Evolutionary conservation across 2,888 invertebrate species (phyloP).

Genomic region (Trypoxylon attenuatum): DNA sequence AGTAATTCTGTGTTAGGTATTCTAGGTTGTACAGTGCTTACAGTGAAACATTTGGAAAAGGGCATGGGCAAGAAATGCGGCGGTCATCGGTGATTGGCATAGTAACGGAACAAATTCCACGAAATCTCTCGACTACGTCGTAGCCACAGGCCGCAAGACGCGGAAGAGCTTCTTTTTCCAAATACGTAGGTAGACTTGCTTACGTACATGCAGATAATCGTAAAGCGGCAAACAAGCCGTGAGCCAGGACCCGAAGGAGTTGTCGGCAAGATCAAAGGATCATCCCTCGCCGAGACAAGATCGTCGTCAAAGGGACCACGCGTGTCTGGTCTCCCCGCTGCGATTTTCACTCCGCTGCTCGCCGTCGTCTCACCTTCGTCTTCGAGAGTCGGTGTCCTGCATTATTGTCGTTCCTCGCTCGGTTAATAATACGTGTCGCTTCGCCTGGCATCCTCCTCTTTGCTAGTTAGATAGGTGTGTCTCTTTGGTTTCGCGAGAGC

Average conservation of each 20-base stretch:
- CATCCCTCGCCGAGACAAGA: constrained; percentile 59
- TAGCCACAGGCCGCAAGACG: too few species aligned
- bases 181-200: too few species aligned
- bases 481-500: not conserved
- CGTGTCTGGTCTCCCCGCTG: constrained; percentile 49
- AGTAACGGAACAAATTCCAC: too few species aligned
- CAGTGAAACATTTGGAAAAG: too few species aligned
- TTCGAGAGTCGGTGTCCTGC: constrained; percentile 38
- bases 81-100: too few species aligned
- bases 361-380: constrained; percentile 39
- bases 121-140: too few species aligned
- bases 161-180: not conserved
- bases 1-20: too few species aligned
- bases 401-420: constrained; percentile 30
- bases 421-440: constrained; percentile 46
- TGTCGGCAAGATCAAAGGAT: constrained; percentile 63
- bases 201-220: constrained; percentile 34
- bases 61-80: too few species aligned
- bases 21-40: too few species aligned
- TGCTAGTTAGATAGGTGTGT: too few species aligned
- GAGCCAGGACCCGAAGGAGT: constrained; percentile 46
- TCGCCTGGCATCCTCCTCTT: constrained; percentile 15
- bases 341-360: constrained; percentile 54
- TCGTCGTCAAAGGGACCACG: constrained; percentile 61
- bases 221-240: constrained; percentile 32